Evolutionary conservation across 2,113 vertebrate genomes (phyloP).

Genomic region (Chloroceryle aenea): DNA sequence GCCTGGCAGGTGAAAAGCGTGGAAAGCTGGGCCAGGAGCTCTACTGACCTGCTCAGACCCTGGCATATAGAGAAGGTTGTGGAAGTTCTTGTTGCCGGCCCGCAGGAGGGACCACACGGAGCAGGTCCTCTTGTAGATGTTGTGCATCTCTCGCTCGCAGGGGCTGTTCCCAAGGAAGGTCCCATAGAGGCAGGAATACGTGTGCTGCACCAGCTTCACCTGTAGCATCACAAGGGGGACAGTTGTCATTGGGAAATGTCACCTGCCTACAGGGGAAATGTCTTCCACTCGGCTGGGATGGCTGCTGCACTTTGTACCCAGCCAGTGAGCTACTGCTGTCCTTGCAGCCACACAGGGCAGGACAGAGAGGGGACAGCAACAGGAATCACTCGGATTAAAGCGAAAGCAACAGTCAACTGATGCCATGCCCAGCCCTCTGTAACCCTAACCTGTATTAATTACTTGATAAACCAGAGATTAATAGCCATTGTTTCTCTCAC

Average conservation of each 20-base stretch:
- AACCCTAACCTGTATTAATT: not conserved
- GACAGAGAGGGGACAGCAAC: not conserved
- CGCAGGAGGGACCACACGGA: conserved; percentile 96
- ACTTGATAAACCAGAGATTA: not conserved
- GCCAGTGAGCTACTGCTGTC: not conserved
- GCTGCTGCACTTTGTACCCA: not conserved
- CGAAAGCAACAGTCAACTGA: not conserved
- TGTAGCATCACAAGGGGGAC: conserved; percentile 24
- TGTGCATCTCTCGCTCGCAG: conserved; percentile 90
- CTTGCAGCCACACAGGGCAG: not conserved
- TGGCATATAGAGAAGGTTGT: conserved; percentile 96
- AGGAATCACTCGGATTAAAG: not conserved
- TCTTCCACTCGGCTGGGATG: not conserved
- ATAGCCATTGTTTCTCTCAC: not conserved
- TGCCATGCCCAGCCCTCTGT: not conserved
- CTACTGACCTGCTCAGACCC: conserved; percentile 88
- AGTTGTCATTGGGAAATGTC: rapidly evolving
- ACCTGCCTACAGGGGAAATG: rapidly evolving
- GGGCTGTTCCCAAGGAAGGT: conserved; percentile 97
- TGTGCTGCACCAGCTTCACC: conserved; percentile 99
- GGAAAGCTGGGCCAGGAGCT: not conserved
- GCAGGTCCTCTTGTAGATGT: conserved; percentile 93
- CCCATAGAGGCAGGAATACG: conserved; percentile 96
- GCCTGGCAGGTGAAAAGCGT: not conserved
- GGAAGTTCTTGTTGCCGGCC: conserved; percentile 96